Evolutionary conservation across 2,888 invertebrate species (phyloP).

Genomic region (Cosmia pyralina): DNA sequence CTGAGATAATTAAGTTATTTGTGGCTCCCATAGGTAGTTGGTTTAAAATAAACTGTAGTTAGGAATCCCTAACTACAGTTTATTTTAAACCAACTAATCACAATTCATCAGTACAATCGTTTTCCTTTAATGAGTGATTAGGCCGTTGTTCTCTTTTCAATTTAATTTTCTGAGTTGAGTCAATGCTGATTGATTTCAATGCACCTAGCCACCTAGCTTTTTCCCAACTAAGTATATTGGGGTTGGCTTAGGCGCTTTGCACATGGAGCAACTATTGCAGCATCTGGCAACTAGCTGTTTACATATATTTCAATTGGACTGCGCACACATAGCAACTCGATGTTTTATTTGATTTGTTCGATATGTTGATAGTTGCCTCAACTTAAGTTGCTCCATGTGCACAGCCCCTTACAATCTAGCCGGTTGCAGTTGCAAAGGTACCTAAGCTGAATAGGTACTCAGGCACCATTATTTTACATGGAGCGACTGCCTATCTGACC

Average conservation of each 20-base stretch:
- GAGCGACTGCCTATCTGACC: background rate
- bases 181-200: background rate
- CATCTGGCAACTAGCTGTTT: too few relatives aligned
- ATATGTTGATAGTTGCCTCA: too few relatives aligned
- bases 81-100: background rate
- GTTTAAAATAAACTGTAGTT: too few relatives aligned
- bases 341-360: too few relatives aligned
- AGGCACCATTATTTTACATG: background rate
- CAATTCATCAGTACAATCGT: background rate
- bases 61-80: slow-evolving; percentile 2
- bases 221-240: too few relatives aligned
- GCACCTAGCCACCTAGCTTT: background rate
- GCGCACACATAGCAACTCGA: too few relatives aligned
- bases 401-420: background rate
- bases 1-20: slow-evolving; percentile 20
- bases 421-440: background rate
- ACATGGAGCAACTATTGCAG: too few relatives aligned
- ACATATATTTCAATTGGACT: too few relatives aligned
- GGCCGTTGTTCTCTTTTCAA: background rate
- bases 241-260: too few relatives aligned
- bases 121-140: background rate
- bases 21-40: background rate
- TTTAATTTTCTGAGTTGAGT: background rate
- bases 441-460: background rate
- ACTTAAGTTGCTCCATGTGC: too few relatives aligned